Evolutionary conservation across 2,888 invertebrate genomes (phyloP).

Genomic region (Lochmaea crataegi): DNA sequence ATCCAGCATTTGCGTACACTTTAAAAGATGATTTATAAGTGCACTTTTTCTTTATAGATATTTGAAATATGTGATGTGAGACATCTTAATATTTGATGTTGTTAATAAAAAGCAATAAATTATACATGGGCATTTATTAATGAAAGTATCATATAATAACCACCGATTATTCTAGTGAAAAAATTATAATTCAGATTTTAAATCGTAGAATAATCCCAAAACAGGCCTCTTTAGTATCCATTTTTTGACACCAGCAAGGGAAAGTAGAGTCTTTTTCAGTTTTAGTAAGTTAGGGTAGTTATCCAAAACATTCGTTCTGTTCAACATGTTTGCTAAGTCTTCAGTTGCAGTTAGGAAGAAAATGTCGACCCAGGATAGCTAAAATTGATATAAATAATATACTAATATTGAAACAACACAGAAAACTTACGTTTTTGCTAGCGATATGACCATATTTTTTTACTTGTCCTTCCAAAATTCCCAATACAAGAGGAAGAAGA

Average conservation of each 20-base stretch:
- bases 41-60: neutral
- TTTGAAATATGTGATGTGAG: too few species aligned
- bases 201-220: too few species aligned
- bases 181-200: neutral
- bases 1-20: neutral
- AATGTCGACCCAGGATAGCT: conserved; percentile 36
- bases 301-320: conserved; percentile 58
- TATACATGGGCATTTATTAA: too few species aligned
- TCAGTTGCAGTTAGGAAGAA: conserved; percentile 27
- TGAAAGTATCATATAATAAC: too few species aligned
- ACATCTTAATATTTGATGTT: too few species aligned
- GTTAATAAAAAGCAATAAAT: too few species aligned
- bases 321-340: neutral
- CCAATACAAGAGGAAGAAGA: neutral
- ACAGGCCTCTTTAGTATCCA: conserved; percentile 74
- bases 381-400: conserved; percentile 2
- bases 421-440: conserved; percentile 19
- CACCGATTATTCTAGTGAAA: too few species aligned
- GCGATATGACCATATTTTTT: conserved; percentile 22
- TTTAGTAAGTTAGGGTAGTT: conserved; percentile 70
- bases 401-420: neutral
- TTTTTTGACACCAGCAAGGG: conserved; percentile 71
- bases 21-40: conserved; percentile 23
- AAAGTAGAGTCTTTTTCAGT: conserved; percentile 69
- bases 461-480: conserved; percentile 9